phyloP scores from a whole-genome alignment of 2,888 invertebrate species.

The Cyaniris semiargus region DNA sequence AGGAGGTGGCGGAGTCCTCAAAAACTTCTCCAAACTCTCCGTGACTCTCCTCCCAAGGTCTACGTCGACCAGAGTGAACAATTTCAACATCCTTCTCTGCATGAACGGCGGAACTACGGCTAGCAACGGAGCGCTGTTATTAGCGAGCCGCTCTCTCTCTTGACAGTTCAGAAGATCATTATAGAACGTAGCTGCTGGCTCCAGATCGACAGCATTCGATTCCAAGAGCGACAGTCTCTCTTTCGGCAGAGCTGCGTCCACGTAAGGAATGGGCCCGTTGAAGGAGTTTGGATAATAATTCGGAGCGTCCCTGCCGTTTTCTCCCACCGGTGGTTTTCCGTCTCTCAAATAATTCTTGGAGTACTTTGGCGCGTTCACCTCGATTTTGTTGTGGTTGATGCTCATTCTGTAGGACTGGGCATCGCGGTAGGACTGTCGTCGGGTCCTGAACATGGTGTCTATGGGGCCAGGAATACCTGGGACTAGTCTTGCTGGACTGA shows the following conservation, averaged over 20 bases:
- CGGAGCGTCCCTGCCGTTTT: constrained; percentile 92
- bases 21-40: constrained; percentile 32
- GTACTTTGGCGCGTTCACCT: constrained; percentile 57
- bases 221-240: constrained; percentile 48
- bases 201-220: constrained; percentile 53
- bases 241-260: constrained; percentile 59
- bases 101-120: constrained; percentile 69
- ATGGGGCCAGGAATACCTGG: constrained; percentile 64
- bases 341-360: constrained; percentile 56
- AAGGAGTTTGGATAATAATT: constrained; percentile 98
- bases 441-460: constrained; percentile 55
- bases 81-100: constrained; percentile 87
- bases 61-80: constrained; percentile 87
- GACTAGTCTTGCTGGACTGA: constrained; percentile 60
- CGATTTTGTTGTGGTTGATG: constrained; percentile 56
- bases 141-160: constrained; percentile 44
- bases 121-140: constrained; percentile 42
- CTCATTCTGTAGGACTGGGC: constrained; percentile 61
- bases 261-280: constrained; percentile 86
- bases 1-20: constrained; percentile 32
- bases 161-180: constrained; percentile 53
- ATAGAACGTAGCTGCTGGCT: constrained; percentile 88
- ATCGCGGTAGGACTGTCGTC: constrained; percentile 55
- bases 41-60: constrained; percentile 82
- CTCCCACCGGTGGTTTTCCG: constrained; percentile 83